Conservation (phyloP, 2,113 vertebrate genomes). For the Apus apus region DNA sequence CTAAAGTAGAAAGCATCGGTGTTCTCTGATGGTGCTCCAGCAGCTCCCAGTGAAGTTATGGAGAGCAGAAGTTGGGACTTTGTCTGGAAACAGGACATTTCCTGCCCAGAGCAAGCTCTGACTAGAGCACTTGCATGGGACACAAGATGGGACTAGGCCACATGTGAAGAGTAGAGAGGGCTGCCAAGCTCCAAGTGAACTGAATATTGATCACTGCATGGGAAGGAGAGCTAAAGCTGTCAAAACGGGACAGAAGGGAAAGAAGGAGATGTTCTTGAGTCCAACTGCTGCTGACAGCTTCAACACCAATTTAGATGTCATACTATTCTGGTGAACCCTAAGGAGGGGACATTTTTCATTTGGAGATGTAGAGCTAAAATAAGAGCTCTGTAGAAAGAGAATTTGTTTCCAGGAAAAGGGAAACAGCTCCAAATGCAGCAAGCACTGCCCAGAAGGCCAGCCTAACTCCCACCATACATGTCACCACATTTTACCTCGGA, state of each 20-base stretch:
- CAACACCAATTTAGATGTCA: neutral
- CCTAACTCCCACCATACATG: rapidly evolving
- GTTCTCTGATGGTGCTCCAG: neutral
- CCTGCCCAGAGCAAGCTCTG: neutral
- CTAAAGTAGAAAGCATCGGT: neutral
- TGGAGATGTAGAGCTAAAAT: neutral
- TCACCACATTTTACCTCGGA: neutral
- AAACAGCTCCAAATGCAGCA: neutral
- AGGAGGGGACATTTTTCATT: neutral
- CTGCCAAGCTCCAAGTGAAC: neutral
- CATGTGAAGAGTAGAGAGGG: neutral
- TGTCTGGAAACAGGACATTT: neutral
- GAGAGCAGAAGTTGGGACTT: neutral
- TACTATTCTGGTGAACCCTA: neutral
- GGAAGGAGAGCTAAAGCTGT: neutral
- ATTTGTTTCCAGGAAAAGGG: constrained; percentile 3
- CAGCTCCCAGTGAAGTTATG: neutral
- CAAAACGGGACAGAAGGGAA: too few species aligned
- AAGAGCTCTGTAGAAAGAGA: neutral
- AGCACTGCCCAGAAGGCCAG: neutral
- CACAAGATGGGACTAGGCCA: rapidly evolving
- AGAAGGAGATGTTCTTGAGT: too few species aligned
- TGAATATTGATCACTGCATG: neutral
- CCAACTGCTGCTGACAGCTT: neutral
- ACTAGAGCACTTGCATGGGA: neutral